These are phyloP conservation scores for Drosophila crucigera DNA, from an alignment of 2,888 invertebrate species.

Conservation along the genomic window DNA sequence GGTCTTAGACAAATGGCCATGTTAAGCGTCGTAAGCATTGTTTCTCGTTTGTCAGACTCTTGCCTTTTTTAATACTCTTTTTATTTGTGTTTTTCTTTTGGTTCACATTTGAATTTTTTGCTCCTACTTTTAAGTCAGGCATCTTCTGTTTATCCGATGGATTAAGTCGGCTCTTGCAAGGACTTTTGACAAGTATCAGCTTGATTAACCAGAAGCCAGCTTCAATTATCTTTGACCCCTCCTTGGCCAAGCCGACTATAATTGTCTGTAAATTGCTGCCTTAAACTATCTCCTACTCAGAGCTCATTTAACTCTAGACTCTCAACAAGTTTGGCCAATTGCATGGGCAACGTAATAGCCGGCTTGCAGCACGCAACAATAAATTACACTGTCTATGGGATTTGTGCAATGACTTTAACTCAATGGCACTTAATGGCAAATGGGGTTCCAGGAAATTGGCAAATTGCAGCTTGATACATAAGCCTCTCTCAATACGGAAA, in stretches of 20 bases:
- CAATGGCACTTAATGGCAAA: slow-evolving; percentile 12
- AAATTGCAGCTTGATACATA: slow-evolving; percentile 37
- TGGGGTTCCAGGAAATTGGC: slow-evolving; percentile 3
- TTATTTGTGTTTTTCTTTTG: not conserved
- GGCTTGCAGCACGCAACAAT: slow-evolving; percentile 33
- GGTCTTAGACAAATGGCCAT: slow-evolving; percentile 60
- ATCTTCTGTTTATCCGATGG: not conserved
- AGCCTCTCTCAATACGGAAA: not conserved
- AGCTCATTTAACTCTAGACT: slow-evolving; percentile 15
- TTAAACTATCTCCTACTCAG: slow-evolving; percentile 6
- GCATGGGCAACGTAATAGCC: slow-evolving; percentile 26
- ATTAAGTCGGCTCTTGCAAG: not conserved
- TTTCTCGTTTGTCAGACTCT: slow-evolving; percentile 34
- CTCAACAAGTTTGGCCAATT: slow-evolving; percentile 17
- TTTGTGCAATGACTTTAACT: slow-evolving; percentile 40
- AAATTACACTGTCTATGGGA: slow-evolving; percentile 39
- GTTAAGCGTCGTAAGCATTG: slow-evolving; percentile 58
- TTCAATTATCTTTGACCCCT: not conserved
- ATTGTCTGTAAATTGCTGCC: slow-evolving; percentile 12
- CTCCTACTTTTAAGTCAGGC: not conserved
- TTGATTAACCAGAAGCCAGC: not conserved
- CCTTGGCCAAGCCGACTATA: not conserved
- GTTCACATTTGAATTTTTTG: not conserved
- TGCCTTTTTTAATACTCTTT: slow-evolving; percentile 11
- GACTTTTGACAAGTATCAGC: not conserved